Evolutionary conservation across 2,113 vertebrate genomes (phyloP).

Genomic region (Lophura nycthemera): DNA sequence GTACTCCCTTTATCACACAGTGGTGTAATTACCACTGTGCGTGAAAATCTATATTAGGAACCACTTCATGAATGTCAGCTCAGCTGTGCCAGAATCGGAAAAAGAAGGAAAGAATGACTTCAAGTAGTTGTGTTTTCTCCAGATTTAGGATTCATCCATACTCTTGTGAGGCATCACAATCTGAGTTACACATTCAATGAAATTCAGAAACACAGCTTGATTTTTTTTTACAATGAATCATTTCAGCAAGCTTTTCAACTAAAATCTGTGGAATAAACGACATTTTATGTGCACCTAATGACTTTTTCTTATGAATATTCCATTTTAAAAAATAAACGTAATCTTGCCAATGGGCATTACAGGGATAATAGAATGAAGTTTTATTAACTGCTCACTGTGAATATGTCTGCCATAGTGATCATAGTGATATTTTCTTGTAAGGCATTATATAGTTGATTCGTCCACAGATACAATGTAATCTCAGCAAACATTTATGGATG

Average conservation of each 20-base stretch:
- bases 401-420: not conserved
- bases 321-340: not conserved
- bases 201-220: not conserved
- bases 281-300: not conserved
- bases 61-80: not conserved
- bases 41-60: not conserved
- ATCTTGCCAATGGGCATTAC: not conserved
- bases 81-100: not conserved
- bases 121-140: not conserved
- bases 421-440: not conserved
- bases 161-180: not conserved
- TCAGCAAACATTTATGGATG: not conserved
- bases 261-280: not conserved
- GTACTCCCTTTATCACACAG: not conserved
- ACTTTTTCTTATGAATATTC: not conserved
- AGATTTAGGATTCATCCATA: not conserved
- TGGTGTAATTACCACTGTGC: not conserved
- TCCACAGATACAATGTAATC: accelerated
- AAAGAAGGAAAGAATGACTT: not conserved
- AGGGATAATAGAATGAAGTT: not conserved
- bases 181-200: not conserved
- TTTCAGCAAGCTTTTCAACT: not conserved
- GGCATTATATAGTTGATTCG: not conserved
- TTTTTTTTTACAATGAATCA: conserved; percentile 17
- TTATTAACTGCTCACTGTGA: not conserved